phyloP scores from a whole-genome alignment of 2,797 vertebrate genomes.

The Odontamblyopus lacepedii region DNA sequence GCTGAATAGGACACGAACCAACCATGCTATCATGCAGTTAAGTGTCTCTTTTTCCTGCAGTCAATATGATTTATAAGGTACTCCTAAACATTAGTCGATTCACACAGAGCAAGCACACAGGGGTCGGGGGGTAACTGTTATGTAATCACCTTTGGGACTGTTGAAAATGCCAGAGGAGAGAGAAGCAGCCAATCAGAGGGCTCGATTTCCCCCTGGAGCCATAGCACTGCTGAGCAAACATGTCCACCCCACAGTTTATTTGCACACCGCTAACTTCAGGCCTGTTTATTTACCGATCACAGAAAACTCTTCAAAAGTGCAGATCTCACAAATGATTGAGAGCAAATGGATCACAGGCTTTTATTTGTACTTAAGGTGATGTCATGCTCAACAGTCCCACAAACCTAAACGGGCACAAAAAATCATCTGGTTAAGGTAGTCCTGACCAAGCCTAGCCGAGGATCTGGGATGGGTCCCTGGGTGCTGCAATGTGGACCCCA shows the following conservation, averaged over 20 bases:
- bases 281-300: conserved; percentile 53
- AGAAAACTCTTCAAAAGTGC: conserved; percentile 24
- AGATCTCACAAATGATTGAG: conserved; percentile 28
- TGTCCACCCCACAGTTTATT: conserved; percentile 61
- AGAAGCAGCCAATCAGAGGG: conserved; percentile 49
- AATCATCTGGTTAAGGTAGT: neutral
- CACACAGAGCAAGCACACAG: conserved; percentile 36
- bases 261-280: conserved; percentile 59
- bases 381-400: too few species aligned
- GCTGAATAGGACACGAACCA: neutral
- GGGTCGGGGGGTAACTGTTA: conserved; percentile 63
- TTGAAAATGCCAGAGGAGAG: conserved; percentile 50
- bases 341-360: neutral
- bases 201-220: conserved; percentile 37
- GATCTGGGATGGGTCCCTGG: too few species aligned
- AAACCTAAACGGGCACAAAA: neutral
- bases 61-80: conserved; percentile 38
- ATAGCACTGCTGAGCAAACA: conserved; percentile 68
- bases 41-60: conserved; percentile 2
- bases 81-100: conserved; percentile 37
- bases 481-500: too few species aligned
- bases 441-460: too few species aligned
- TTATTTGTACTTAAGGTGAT: neutral
- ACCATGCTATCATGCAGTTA: conserved; percentile 1
- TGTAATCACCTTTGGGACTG: conserved; percentile 62